These are phyloP conservation scores for Denticeps clupeoides DNA, from an alignment of 2,797 vertebrate species.

Conservation along the genomic window DNA sequence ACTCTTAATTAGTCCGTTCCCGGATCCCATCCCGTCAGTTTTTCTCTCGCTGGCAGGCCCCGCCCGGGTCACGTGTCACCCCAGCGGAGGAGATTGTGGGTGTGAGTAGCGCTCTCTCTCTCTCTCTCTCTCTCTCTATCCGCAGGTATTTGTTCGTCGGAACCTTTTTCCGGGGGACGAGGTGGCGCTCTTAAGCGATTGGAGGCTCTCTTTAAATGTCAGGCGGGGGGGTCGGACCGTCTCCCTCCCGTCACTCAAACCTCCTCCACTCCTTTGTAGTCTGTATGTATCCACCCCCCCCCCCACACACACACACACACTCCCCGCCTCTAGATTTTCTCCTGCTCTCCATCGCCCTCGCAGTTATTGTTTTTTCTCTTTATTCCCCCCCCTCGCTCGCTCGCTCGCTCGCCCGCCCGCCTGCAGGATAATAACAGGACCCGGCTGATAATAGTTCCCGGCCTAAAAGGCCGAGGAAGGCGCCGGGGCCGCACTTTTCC, in stretches of 20 bases:
- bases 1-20: too few relatives aligned
- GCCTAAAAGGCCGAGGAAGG: too few relatives aligned
- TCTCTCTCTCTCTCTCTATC: neutral
- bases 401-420: neutral
- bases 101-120: slow-evolving; percentile 4
- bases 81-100: slow-evolving; percentile 14
- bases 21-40: too few relatives aligned
- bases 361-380: slow-evolving; percentile 14
- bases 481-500: neutral
- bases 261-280: too few relatives aligned
- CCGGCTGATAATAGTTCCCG: neutral
- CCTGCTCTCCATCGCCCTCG: slow-evolving; percentile 1
- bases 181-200: too few relatives aligned
- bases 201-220: slow-evolving; percentile 13
- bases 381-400: slow-evolving; percentile 3
- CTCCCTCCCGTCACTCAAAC: slow-evolving; percentile 30
- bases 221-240: slow-evolving; percentile 37
- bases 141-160: too few relatives aligned
- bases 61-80: too few relatives aligned
- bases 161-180: too few relatives aligned
- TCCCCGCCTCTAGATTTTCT: neutral
- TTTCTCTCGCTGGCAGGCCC: too few relatives aligned
- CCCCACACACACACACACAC: neutral
- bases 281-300: slow-evolving; percentile 30
- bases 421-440: neutral